Base-by-base conservation (phyloP, 2,797 vertebrate species). In the Australoheros facetus region DNA sequence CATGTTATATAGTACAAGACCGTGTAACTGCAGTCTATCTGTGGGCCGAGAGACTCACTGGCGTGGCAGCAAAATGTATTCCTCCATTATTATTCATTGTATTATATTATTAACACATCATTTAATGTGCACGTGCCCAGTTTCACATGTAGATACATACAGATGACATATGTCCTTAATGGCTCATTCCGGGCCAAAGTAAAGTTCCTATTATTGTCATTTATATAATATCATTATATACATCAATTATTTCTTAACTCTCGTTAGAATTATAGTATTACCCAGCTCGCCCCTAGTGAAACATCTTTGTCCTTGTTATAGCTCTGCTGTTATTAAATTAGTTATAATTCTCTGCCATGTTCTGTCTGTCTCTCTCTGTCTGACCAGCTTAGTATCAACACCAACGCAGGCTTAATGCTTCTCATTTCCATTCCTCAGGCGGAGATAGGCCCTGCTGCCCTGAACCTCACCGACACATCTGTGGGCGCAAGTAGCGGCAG, bases 381-480 rank as follows among this genome's bases (percentile, higher is more conserved):
- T 13, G 26, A 54, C 19, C 21, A 3, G 26, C 8, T 19, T 48
- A 6, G 0, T 28, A 19, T 42, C 19, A 19, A 13, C 34, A 17
- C 56, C 42, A 17, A 56, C 7, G 5, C 66, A 56, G 16, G 64
- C 45, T 28, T 39, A 4, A 2, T 32, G 23, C 16, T 45, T 6
- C 56, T 66, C 4, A 12, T n/a, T 75, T 53, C 10, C 19, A 11
- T 23, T 59, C 54, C 78, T n/a, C 83, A 96, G 95, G 89, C 94
- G 1, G 95, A 96, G 85, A 96, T 96, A 0, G 95, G 94, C 5
- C 95, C 95, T 3, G 92, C 90, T 23, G 94, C 85, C 51, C 72
- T 95, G 73, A 96, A 96, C 90, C 92, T 95, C 77, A 94, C 94
- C 0, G 95, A 95, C 70, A 57, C 88, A 3, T 87, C 89, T 3